phyloP scores from a whole-genome alignment of 2,888 invertebrate genomes.

The Pristionchus fissidentatus region DNA sequence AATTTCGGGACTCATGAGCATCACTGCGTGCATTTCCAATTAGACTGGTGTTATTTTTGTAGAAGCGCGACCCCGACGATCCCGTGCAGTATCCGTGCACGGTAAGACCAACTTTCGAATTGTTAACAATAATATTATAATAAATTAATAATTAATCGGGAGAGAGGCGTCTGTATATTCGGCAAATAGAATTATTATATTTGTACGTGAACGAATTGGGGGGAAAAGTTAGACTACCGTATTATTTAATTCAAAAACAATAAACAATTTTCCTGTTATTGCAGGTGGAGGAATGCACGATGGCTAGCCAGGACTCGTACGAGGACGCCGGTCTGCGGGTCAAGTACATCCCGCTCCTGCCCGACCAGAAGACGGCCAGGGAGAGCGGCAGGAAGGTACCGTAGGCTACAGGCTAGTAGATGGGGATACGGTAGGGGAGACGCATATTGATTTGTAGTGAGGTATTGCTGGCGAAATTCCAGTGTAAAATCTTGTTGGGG shows the following conservation, averaged over 20 bases:
- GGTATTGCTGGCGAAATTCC: too few relatives aligned
- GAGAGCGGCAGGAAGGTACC: constrained; percentile 14
- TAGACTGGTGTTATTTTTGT: background rate
- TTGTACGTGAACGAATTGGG: too few relatives aligned
- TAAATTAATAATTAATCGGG: too few relatives aligned
- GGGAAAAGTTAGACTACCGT: too few relatives aligned
- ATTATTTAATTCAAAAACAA: background rate
- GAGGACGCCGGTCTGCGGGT: constrained; percentile 58
- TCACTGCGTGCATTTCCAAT: background rate
- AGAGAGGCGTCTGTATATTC: too few relatives aligned
- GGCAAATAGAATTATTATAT: too few relatives aligned
- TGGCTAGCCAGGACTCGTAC: constrained; percentile 55
- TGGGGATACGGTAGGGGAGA: background rate
- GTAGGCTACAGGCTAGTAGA: too few relatives aligned
- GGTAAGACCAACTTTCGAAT: background rate
- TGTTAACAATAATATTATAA: too few relatives aligned
- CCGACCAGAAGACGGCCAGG: constrained; percentile 8
- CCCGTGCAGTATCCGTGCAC: constrained; percentile 44
- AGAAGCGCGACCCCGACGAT: constrained; percentile 40
- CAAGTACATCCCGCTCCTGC: constrained; percentile 59
- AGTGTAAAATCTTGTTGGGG: too few relatives aligned
- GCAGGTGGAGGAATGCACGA: constrained; percentile 63
- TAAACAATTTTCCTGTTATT: constrained; percentile 9
- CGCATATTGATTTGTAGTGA: too few relatives aligned
- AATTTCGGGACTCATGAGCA: background rate